Conservation (phyloP, 2,797 vertebrate genomes). For the Varecia variegata region DNA sequence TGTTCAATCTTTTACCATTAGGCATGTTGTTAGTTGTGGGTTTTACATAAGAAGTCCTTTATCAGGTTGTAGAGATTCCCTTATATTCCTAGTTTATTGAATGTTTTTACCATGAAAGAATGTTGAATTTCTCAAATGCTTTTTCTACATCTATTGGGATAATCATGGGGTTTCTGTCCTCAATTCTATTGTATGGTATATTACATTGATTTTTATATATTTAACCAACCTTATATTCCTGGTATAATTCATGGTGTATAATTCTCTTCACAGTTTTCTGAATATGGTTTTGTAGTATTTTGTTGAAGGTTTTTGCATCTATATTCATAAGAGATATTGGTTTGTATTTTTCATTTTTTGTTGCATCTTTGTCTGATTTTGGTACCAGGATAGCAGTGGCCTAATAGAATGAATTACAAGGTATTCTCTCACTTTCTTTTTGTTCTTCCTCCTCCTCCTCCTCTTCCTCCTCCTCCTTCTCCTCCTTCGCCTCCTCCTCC, state of each 20-base stretch:
- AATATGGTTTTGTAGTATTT: background rate
- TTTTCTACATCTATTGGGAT: background rate
- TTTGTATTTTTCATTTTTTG: background rate
- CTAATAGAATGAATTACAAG: background rate
- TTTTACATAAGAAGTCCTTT: background rate
- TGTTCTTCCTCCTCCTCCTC: background rate
- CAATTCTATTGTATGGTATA: background rate
- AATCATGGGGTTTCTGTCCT: background rate
- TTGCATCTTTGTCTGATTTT: background rate
- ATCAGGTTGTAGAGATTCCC: background rate
- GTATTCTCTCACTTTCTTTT: background rate
- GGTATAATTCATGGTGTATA: background rate
- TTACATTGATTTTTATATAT: background rate
- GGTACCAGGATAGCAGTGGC: background rate
- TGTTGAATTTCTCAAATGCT: background rate
- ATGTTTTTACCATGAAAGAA: background rate
- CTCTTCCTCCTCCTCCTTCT: too few species aligned
- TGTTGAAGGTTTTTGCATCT: background rate
- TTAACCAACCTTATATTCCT: background rate
- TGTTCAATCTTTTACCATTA: background rate
- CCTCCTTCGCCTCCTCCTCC: too few species aligned
- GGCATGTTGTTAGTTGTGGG: background rate
- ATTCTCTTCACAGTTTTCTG: background rate
- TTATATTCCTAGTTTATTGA: background rate
- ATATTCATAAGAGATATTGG: background rate